These are phyloP conservation scores for Eudyptes chrysolophus DNA, from an alignment of 2,113 vertebrate genomes.

Conservation along the genomic window DNA sequence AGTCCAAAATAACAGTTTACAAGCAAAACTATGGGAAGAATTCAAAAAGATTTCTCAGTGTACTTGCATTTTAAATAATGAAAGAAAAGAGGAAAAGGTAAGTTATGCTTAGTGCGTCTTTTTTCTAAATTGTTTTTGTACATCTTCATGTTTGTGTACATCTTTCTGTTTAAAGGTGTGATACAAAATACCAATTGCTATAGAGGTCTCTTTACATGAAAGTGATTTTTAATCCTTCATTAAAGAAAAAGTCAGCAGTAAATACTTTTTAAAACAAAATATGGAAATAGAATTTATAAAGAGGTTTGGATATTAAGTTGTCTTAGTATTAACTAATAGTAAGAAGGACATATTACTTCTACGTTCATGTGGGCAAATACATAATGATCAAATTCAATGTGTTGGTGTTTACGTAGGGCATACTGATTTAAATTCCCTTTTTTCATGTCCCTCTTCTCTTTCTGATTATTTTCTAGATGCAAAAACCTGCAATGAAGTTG, in stretches of 20 bases:
- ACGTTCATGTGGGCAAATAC: not conserved
- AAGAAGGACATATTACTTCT: not conserved
- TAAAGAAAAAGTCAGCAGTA: not conserved
- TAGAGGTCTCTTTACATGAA: not conserved
- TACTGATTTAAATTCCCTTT: not conserved
- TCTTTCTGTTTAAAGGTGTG: not conserved
- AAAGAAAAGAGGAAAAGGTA: not conserved
- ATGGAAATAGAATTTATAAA: not conserved
- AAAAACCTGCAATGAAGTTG: constrained; percentile 85
- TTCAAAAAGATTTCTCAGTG: not conserved
- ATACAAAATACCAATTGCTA: not conserved
- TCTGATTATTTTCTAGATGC: constrained; percentile 74
- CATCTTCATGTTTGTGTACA: not conserved
- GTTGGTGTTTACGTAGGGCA: not conserved
- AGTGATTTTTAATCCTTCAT: not conserved
- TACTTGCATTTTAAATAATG: not conserved
- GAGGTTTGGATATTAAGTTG: not conserved
- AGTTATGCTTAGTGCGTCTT: not conserved
- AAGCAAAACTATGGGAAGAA: not conserved
- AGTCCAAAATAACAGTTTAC: not conserved
- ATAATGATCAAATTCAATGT: not conserved
- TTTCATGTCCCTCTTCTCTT: not conserved
- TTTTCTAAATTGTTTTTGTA: not conserved
- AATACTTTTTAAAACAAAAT: not conserved
- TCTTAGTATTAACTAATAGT: not conserved